Conservation (phyloP, 92 coral and sea anemone species). For the Nematostella vectensis region DNA sequence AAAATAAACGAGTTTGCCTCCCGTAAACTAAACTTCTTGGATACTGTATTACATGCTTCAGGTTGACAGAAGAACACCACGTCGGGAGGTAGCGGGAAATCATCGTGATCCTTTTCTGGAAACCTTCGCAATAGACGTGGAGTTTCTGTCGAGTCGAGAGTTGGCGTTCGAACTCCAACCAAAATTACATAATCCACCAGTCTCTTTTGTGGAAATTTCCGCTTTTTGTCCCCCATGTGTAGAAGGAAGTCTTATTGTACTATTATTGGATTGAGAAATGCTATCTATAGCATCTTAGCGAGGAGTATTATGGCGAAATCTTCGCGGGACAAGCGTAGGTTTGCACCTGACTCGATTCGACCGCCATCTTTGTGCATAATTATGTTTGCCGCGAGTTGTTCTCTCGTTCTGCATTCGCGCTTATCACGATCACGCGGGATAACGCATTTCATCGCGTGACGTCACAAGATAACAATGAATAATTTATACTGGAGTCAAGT, state of each 20-base stretch:
- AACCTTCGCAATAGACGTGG: slow-evolving; percentile 83
- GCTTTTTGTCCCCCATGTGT: slow-evolving; percentile 11
- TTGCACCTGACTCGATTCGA: slow-evolving; percentile 14
- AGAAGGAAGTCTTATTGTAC: not conserved
- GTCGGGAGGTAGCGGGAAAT: slow-evolving; percentile 86
- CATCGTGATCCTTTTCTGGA: slow-evolving; percentile 87
- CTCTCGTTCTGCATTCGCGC: not conserved
- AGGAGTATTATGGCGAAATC: slow-evolving; percentile 6
- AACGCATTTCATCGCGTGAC: not conserved
- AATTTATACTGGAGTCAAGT: no score
- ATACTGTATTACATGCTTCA: slow-evolving; percentile 91
- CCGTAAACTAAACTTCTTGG: slow-evolving; percentile 84
- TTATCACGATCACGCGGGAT: slow-evolving; percentile 10
- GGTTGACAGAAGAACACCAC: slow-evolving; percentile 99
- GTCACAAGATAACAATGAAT: no score
- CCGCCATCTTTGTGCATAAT: slow-evolving; percentile 12
- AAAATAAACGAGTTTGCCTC: slow-evolving; percentile 96
- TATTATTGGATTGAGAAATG: not conserved
- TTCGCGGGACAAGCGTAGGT: no score
- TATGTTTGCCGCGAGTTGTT: not conserved
- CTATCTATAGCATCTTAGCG: not conserved
- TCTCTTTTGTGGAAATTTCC: slow-evolving; percentile 36
- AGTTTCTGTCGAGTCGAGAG: slow-evolving; percentile 82
- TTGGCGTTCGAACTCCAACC: slow-evolving; percentile 97
- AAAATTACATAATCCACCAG: slow-evolving; percentile 87